Evolutionary conservation across 30 jellyfish, hydroid and myxozoan species (phyloP).

Genomic region (Pseudorhiza aurosa): DNA sequence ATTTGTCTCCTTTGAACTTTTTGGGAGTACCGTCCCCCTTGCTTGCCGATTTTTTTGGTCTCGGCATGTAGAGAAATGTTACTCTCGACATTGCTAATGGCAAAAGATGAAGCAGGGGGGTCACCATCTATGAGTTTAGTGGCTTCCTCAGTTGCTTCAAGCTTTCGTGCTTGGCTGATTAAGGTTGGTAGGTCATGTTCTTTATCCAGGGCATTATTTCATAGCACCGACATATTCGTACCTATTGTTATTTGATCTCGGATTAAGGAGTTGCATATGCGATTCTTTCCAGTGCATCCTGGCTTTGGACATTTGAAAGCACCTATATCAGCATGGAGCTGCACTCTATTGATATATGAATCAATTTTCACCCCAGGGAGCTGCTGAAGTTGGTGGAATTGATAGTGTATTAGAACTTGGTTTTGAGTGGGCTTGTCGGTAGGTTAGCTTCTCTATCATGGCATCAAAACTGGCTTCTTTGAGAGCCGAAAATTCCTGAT

Average conservation of each 20-base stretch:
- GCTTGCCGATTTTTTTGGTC: slow-evolving; percentile 18
- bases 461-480: slow-evolving; percentile 26
- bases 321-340: background rate
- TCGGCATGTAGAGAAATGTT: background rate
- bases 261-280: too few species aligned
- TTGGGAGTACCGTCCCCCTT: slow-evolving; percentile 16
- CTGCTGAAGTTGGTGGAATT: slow-evolving; percentile 14
- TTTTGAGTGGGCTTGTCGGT: background rate
- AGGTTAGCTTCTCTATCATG: slow-evolving; percentile 15
- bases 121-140: slow-evolving; percentile 18
- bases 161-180: slow-evolving; percentile 7
- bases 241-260: slow-evolving; percentile 17
- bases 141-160: slow-evolving; percentile 37
- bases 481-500: background rate
- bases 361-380: background rate
- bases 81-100: background rate
- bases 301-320: background rate
- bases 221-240: background rate
- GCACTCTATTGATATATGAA: background rate
- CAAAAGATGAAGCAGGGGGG: background rate
- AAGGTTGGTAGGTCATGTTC: slow-evolving; percentile 10
- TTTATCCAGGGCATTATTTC: slow-evolving; percentile 15
- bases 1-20: background rate
- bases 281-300: slow-evolving; percentile 17
- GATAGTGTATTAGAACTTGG: slow-evolving; percentile 3